phyloP scores from a whole-genome alignment of 2,888 invertebrate genomes.

The Diarsia rubi region DNA sequence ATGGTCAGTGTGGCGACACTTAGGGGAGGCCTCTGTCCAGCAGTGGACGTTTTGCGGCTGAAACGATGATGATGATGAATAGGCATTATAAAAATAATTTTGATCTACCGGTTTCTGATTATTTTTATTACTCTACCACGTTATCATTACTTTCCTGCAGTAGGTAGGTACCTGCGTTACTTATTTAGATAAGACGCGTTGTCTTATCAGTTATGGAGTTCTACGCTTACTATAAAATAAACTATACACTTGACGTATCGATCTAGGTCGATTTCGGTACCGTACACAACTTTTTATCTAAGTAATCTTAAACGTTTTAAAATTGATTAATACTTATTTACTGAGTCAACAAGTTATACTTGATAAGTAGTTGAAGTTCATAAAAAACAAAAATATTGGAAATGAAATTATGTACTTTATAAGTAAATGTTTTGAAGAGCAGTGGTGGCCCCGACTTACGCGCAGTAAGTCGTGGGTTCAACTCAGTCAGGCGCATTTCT shows the following conservation, averaged over 20 bases:
- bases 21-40: too few relatives aligned
- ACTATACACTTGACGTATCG: constrained; percentile 77
- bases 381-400: constrained; percentile 13
- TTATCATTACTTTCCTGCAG: constrained; percentile 46
- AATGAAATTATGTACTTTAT: too few relatives aligned
- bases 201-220: constrained; percentile 80
- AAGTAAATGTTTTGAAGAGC: too few relatives aligned
- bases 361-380: constrained; percentile 41
- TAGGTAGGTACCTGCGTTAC: constrained; percentile 46
- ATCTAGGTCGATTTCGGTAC: constrained; percentile 82
- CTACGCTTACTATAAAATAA: constrained; percentile 77
- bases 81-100: not conserved
- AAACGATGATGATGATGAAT: not conserved
- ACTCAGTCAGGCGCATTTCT: too few relatives aligned
- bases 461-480: too few relatives aligned
- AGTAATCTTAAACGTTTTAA: constrained; percentile 70
- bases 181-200: constrained; percentile 61
- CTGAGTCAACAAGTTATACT: constrained; percentile 67
- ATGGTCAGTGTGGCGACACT: too few relatives aligned
- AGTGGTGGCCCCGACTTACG: too few relatives aligned
- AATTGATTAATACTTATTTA: constrained; percentile 64
- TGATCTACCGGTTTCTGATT: constrained; percentile 12
- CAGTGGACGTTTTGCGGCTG: too few relatives aligned
- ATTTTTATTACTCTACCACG: constrained; percentile 40
- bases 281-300: constrained; percentile 71